Evolutionary conservation across 92 coral and sea anemone genomes (phyloP), one percentile per base, ranked within the genome.

Genomic region (Heliopora coerulea): DNA sequence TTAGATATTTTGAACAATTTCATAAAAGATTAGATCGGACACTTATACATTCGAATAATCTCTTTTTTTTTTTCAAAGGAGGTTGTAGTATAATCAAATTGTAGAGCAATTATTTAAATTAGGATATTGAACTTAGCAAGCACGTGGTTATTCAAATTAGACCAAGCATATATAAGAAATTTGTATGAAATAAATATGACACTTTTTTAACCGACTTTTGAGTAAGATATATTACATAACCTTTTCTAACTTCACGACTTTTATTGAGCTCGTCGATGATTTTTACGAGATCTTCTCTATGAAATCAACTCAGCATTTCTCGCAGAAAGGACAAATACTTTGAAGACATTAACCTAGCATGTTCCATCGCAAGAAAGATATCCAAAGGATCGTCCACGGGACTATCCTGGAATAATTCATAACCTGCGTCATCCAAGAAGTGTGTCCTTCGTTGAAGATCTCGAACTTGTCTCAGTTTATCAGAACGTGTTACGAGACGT

Each of bases 351-450:
- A 33, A 52, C 20, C 85, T 81, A 85, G 59, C 79, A 56, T 77
- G 75, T 39, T 81, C 85, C 59, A 85, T 59, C 19, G 56, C 65
- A 54, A 33, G 78, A 42, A 85, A 85, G 17, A 85, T 62, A 15
- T 61, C 76, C 72, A 77, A 40, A 5, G 86, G 67, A 5, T 79
- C 52, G 35, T 41, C 27, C 4, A 60, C 39, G 7, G 30, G 28
- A 81, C 68, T 59, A 44, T 33, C 69, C 5, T 29, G 68, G 23
- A 72, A 78, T 29, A 85, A 57, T 18, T 61, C 67, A 61, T 33
- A 18, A 29, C 46, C 67, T 61, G 33, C 67, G 15, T n/a, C 24
- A 8, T 30, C 26, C 67, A 61, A 61, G 33, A 30, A 61, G 2
- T 31, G 42, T 27, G n/a, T 31, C 67, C 28, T 61, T 42, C 39